Conservation (phyloP, 1,140 invertebrate species). For the Ridgeia piscesae region DNA sequence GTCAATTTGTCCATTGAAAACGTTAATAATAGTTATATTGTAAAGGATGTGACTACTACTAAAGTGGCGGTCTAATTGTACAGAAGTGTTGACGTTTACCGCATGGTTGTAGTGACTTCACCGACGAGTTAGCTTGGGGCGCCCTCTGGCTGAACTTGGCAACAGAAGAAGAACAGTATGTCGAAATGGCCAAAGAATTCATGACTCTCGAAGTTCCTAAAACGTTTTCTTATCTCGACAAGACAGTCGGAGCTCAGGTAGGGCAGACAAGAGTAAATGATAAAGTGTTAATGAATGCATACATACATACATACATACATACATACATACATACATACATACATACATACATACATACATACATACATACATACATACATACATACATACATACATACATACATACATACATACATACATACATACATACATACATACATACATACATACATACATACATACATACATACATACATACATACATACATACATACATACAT, state of each 20-base stretch:
- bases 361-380: not conserved
- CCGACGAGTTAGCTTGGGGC: constrained; percentile 68
- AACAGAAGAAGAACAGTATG: constrained; percentile 62
- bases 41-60: not conserved
- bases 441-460: too few species aligned
- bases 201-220: constrained; percentile 54
- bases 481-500: too few species aligned
- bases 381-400: not conserved
- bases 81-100: not conserved
- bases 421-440: too few species aligned
- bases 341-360: not conserved
- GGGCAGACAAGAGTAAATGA: not conserved
- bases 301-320: not conserved
- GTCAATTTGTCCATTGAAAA: too few species aligned
- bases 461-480: too few species aligned
- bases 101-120: constrained; percentile 50
- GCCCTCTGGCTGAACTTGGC: constrained; percentile 67
- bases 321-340: not conserved
- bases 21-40: too few species aligned
- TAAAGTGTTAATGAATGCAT: too few species aligned
- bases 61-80: not conserved
- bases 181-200: constrained; percentile 61
- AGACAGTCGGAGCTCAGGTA: constrained; percentile 65
- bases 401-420: too few species aligned
- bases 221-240: constrained; percentile 66